A percentile compares a stretch with the other conserved stretches of the same genome.
phyloP scores from a whole-genome alignment of 2,888 invertebrate species.

The Abrostola tripartita region DNA sequence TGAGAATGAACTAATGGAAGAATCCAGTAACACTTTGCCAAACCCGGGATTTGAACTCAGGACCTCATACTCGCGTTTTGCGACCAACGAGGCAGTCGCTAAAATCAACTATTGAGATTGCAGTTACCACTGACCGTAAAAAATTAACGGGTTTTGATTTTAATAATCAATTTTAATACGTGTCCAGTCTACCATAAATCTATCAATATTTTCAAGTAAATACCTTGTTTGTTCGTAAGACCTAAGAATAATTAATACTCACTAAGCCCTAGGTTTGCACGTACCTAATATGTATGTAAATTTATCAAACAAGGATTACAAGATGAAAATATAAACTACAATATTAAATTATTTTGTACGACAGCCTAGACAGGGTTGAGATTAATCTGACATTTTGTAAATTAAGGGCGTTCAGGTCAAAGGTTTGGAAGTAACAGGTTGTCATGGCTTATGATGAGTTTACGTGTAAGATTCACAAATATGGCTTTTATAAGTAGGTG shows the following conservation, averaged over 20 bases:
- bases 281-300: constrained; percentile 41
- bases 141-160: too few species aligned
- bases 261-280: constrained; percentile 15
- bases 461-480: neutral
- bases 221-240: neutral
- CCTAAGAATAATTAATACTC: constrained; percentile 16
- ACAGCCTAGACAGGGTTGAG: constrained; percentile 9
- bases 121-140: too few species aligned
- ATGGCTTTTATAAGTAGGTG: too few species aligned
- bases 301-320: constrained; percentile 39
- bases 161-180: too few species aligned
- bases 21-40: too few species aligned
- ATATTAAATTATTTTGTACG: constrained; percentile 28
- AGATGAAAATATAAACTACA: constrained; percentile 27
- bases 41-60: too few species aligned
- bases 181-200: too few species aligned
- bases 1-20: too few species aligned
- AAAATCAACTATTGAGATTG: too few species aligned
- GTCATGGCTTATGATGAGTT: neutral
- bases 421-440: neutral
- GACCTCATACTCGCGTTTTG: too few species aligned
- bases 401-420: constrained; percentile 17
- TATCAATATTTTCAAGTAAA: neutral
- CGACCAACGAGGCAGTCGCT: too few species aligned
- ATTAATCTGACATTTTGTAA: constrained; percentile 29